Base-by-base conservation (phyloP, 2,797 vertebrate species). In the Muscicapa comitata region DNA sequence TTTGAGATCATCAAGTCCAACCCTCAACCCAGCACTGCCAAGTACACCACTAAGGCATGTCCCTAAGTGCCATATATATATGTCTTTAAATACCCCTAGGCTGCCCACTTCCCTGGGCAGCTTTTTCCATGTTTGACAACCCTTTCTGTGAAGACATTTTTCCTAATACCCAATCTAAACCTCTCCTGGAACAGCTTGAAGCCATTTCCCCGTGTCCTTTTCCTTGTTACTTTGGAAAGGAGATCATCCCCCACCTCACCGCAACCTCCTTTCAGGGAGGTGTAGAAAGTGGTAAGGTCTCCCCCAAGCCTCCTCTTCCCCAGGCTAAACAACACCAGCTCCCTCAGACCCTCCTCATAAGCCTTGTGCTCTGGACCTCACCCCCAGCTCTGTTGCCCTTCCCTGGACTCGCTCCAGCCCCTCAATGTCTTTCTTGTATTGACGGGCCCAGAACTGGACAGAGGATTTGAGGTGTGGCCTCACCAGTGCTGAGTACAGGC, bases 401-500 rank as follows among this genome's bases (percentile, higher is more conserved):
- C 55, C 70, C 57, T 40, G 23, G 29, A 58, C 38, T 31, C 0
- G 0, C 33, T 58, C 15, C 43, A 58, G 38, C 16, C 11, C 18
- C 38, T 51, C 55, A 20, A 6, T 24, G 25, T 45, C 21, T 23
- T 61, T 31, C 55, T 51, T 28, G 18, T 28, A 45, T 7, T 17
- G 33, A 57, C 21, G 12, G 13, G 5, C 43, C 25, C 75, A 80
- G 31, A 68, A 37, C 55, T 70, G 37, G 17, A 31, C 18, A 31
- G 3, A 40, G 33, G 5, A 35, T 31, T 45, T 8, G 20, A 57
- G 11, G 37, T 35, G 29, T 45, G 10, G 6, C 13, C 33, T 61
- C 61, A 59, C 8, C 14, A 40, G 33, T 40, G 45, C 29, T 0
- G 0, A 9, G 1, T 40, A 7, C 61, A 7, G 61, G 21, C 33